These are phyloP conservation scores for Neosilurus hyrtlii DNA, from an alignment of 2,797 vertebrate genomes.

Conservation along the genomic window DNA sequence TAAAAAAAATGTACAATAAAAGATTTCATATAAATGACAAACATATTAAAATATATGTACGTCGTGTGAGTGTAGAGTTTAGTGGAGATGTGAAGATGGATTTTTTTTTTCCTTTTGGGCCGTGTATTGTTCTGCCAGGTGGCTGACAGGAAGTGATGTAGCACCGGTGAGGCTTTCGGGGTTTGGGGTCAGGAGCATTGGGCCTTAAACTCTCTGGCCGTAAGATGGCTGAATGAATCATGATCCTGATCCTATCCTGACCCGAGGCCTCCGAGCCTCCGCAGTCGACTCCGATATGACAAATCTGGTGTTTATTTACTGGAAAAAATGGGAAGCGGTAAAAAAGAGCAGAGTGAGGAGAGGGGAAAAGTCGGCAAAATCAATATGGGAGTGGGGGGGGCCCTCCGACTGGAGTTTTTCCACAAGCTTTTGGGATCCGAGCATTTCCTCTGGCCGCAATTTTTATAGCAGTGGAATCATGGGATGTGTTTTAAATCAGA, in stretches of 20 bases:
- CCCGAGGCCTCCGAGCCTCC: constrained; percentile 62
- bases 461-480: neutral
- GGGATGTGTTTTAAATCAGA: neutral
- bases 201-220: constrained; percentile 72
- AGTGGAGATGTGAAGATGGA: constrained; percentile 68
- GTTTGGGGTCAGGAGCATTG: constrained; percentile 68
- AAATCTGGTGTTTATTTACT: constrained; percentile 85
- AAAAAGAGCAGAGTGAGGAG: constrained; percentile 59
- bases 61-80: neutral
- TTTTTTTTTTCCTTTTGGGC: neutral
- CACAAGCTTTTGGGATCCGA: constrained; percentile 27
- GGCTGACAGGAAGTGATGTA: constrained; percentile 81
- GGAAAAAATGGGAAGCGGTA: constrained; percentile 67
- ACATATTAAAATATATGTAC: neutral
- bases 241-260: constrained; percentile 62
- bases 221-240: constrained; percentile 82
- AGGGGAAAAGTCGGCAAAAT: constrained; percentile 77
- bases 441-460: neutral
- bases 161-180: constrained; percentile 73
- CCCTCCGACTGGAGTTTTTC: constrained; percentile 61
- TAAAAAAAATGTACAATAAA: neutral
- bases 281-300: constrained; percentile 72
- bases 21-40: neutral
- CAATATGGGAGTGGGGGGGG: constrained; percentile 71
- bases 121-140: constrained; percentile 78